Evolutionary conservation across 2,797 vertebrate species (phyloP).

Genomic region (Saxicola maurus): DNA sequence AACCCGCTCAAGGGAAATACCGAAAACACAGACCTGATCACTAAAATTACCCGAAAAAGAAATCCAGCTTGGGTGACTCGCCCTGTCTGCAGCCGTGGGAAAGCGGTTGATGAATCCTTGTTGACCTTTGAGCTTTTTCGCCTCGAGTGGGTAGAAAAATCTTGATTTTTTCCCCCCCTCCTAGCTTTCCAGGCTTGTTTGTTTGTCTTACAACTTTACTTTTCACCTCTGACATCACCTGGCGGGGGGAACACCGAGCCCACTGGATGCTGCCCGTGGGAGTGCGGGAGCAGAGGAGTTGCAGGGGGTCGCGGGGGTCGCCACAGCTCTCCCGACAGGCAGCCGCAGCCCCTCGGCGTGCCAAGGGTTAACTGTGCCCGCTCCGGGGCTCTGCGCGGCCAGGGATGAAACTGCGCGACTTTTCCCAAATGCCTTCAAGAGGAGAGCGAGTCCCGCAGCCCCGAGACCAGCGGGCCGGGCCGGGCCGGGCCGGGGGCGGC

Average conservation of each 20-base stretch:
- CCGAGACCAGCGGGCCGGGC: not conserved
- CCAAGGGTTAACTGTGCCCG: not conserved
- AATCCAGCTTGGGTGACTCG: not conserved
- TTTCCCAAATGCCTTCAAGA: not conserved
- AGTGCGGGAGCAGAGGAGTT: not conserved
- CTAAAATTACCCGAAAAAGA: not conserved
- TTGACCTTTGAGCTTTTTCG: not conserved
- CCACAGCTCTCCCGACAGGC: not conserved
- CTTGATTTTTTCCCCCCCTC: not conserved
- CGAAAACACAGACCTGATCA: not conserved
- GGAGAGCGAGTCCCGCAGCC: not conserved
- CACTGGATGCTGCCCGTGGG: not conserved
- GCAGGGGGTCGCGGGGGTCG: not conserved
- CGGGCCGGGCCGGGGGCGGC: not conserved
- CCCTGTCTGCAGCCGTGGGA: not conserved
- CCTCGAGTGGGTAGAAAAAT: not conserved
- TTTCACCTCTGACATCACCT: not conserved
- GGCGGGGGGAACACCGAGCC: not conserved
- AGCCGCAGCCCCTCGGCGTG: not conserved
- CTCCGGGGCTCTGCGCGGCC: not conserved
- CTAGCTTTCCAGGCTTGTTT: not conserved
- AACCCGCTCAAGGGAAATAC: not conserved
- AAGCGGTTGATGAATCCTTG: not conserved
- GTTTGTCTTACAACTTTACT: not conserved
- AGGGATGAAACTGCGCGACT: not conserved